phyloP scores from a whole-genome alignment of 2,797 vertebrate genomes.

The Delichon dasypus region DNA sequence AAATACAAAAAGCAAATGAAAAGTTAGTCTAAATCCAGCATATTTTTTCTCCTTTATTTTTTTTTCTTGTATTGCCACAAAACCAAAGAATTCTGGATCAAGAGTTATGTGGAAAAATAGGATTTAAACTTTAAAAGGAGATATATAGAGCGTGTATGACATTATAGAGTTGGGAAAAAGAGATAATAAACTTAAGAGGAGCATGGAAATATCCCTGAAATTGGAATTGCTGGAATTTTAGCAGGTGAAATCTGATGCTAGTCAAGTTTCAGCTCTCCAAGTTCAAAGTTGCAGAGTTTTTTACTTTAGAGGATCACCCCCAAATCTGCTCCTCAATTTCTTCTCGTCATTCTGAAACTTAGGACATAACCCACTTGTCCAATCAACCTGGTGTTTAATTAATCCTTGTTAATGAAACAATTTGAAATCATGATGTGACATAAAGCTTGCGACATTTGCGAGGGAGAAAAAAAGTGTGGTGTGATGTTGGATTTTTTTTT shows the following conservation, averaged over 20 bases:
- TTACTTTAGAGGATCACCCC: not conserved
- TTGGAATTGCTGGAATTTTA: not conserved
- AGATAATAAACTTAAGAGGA: not conserved
- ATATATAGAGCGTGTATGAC: accelerated
- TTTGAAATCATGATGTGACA: not conserved
- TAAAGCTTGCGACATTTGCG: not conserved
- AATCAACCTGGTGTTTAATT: not conserved
- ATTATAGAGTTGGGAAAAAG: not conserved
- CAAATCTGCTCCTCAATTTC: not conserved
- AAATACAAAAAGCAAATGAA: not conserved
- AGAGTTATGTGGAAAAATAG: not conserved
- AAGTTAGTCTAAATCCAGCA: not conserved
- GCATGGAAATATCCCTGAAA: not conserved
- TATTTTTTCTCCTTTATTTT: not conserved
- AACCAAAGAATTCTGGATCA: not conserved
- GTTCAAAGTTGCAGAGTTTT: not conserved
- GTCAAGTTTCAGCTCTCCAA: not conserved
- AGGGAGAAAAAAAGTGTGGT: not conserved
- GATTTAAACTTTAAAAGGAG: not conserved
- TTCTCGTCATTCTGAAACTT: not conserved
- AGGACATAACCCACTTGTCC: accelerated
- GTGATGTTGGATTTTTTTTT: accelerated
- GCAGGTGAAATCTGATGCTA: not conserved
- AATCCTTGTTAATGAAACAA: not conserved
- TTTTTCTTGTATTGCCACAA: not conserved